A percentile compares a stretch with the other conserved stretches of the same genome.
Conservation (phyloP, 2,113 vertebrate genomes). For the Xenus cinereus region DNA sequence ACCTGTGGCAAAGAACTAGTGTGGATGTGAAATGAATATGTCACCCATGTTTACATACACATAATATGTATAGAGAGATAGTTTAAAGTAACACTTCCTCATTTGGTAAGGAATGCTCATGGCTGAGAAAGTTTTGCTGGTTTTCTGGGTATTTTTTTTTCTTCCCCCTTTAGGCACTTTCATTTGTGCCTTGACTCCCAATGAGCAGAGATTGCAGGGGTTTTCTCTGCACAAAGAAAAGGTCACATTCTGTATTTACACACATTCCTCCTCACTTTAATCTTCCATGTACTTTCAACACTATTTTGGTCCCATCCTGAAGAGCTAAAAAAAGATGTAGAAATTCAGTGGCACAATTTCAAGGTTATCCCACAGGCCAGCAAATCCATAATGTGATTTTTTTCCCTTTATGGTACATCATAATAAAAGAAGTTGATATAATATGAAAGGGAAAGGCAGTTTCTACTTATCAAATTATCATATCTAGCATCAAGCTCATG, state of each 20-base stretch:
- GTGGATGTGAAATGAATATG: not conserved
- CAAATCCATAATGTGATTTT: constrained; percentile 56
- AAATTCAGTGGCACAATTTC: constrained; percentile 58
- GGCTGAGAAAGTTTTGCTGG: not conserved
- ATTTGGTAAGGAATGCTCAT: not conserved
- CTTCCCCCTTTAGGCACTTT: not conserved
- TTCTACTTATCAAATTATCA: constrained; percentile 55
- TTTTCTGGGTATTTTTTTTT: not conserved
- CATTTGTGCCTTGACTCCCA: constrained; percentile 11
- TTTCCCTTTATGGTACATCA: constrained; percentile 43
- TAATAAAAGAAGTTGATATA: constrained; percentile 16
- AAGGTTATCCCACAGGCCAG: constrained; percentile 63
- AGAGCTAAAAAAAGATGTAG: constrained; percentile 25
- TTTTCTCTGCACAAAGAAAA: constrained; percentile 45
- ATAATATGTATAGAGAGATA: not conserved
- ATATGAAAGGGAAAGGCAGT: not conserved
- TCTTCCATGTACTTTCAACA: constrained; percentile 26
- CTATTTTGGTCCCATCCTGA: constrained; percentile 21
- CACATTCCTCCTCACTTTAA: not conserved
- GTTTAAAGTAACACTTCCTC: not conserved
- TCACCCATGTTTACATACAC: not conserved
- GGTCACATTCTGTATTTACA: constrained; percentile 25
- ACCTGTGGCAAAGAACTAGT: not conserved
- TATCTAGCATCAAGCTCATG: constrained; percentile 38
- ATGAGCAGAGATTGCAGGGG: not conserved